Conservation (phyloP, 2,888 invertebrate genomes). For the Latheticus oryzae region DNA sequence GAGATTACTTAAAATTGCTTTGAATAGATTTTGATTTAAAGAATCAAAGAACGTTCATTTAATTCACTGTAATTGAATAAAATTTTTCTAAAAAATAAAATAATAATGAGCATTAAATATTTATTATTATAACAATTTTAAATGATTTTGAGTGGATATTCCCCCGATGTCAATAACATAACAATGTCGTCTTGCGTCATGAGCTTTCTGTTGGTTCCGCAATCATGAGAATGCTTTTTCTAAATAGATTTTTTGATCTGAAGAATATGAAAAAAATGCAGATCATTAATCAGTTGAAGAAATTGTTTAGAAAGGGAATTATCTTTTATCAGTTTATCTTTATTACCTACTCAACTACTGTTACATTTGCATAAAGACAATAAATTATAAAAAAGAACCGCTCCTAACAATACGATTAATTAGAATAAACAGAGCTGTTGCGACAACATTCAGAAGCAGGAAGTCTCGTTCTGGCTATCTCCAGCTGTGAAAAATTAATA, state of each 20-base stretch:
- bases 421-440: conserved; percentile 11
- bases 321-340: neutral
- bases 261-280: neutral
- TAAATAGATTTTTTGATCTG: neutral
- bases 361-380: conserved; percentile 12
- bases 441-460: conserved; percentile 12
- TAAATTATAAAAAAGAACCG: conserved; percentile 8
- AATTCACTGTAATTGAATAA: too few species aligned
- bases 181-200: conserved; percentile 30
- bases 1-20: too few species aligned
- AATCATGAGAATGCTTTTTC: conserved; percentile 21
- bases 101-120: too few species aligned
- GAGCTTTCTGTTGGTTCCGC: conserved; percentile 17
- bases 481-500: neutral
- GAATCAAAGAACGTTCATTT: too few species aligned
- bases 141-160: conserved; percentile 11
- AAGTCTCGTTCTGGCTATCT: conserved; percentile 2
- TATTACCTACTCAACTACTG: too few species aligned
- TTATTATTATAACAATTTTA: too few species aligned
- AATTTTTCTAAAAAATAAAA: too few species aligned
- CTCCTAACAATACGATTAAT: conserved; percentile 4
- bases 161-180: conserved; percentile 18
- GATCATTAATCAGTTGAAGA: too few species aligned
- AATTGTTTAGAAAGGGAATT: too few species aligned
- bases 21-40: too few species aligned